phyloP scores from a whole-genome alignment of 2,888 invertebrate species.

The Orthosia incerta region DNA sequence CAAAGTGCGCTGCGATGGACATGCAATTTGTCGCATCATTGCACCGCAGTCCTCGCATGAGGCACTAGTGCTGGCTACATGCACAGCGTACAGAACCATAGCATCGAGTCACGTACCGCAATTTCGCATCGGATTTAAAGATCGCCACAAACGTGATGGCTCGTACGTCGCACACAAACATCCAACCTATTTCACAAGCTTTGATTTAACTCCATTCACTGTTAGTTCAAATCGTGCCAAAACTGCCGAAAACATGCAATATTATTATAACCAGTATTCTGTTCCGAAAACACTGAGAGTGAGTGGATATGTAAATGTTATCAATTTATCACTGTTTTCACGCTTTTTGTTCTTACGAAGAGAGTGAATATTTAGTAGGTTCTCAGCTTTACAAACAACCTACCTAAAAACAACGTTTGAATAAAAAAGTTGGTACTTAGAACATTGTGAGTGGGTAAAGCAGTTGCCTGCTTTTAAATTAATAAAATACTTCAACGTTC shows the following conservation, averaged over 20 bases:
- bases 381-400: background rate
- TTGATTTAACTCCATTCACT: background rate
- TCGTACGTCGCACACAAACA: conserved; percentile 12
- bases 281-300: conserved; percentile 7
- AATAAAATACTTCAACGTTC: background rate
- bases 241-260: background rate
- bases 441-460: background rate
- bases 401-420: background rate
- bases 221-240: conserved; percentile 9
- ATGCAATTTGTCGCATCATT: conserved; percentile 61
- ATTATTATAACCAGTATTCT: background rate
- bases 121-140: conserved; percentile 58
- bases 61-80: conserved; percentile 6
- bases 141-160: conserved; percentile 45
- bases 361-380: conserved; percentile 23
- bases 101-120: conserved; percentile 45
- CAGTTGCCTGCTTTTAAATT: background rate
- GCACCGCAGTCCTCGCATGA: conserved; percentile 52
- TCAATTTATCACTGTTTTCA: conserved; percentile 27
- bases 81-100: background rate
- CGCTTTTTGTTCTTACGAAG: conserved; percentile 9
- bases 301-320: conserved; percentile 2
- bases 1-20: conserved; percentile 41
- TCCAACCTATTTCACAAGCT: conserved; percentile 12
- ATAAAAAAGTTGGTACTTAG: background rate